phyloP scores from a whole-genome alignment of 2,113 vertebrate genomes.

The Indri indri region DNA sequence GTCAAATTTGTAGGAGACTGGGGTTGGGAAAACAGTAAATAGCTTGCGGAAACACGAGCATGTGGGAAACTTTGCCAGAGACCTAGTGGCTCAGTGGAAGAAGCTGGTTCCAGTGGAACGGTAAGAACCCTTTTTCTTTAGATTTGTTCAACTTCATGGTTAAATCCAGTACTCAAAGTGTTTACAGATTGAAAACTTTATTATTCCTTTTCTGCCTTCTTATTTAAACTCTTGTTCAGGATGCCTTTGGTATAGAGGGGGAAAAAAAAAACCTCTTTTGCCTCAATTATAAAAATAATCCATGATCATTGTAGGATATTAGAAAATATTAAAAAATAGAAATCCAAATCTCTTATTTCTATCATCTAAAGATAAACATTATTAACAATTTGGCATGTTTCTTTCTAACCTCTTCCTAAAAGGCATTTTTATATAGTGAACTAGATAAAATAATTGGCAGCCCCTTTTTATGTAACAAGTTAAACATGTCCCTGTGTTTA shows the following conservation, averaged over 20 bases:
- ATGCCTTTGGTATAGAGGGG: too few relatives aligned
- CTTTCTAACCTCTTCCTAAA: neutral
- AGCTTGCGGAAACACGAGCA: constrained; percentile 94
- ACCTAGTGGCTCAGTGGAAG: constrained; percentile 96
- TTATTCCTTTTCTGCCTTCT: neutral
- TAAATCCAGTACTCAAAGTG: neutral
- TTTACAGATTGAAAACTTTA: neutral
- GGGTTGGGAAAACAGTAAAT: constrained; percentile 96
- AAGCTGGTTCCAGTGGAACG: constrained; percentile 94
- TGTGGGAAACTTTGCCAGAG: constrained; percentile 92
- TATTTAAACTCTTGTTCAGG: neutral
- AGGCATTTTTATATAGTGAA: neutral
- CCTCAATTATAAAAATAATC: neutral
- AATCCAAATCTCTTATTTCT: neutral
- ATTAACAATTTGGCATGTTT: neutral
- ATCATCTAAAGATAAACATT: neutral
- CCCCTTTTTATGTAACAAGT: neutral
- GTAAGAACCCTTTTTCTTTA: constrained; percentile 78
- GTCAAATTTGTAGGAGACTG: constrained; percentile 90
- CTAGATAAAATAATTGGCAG: neutral
- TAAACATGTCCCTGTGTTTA: neutral
- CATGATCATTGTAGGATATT: neutral
- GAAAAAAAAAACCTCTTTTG: neutral
- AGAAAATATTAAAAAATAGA: neutral
- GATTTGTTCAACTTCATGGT: neutral